Conservation (phyloP, 2,113 vertebrate genomes). For the Tetraodon nigroviridis region DNA sequence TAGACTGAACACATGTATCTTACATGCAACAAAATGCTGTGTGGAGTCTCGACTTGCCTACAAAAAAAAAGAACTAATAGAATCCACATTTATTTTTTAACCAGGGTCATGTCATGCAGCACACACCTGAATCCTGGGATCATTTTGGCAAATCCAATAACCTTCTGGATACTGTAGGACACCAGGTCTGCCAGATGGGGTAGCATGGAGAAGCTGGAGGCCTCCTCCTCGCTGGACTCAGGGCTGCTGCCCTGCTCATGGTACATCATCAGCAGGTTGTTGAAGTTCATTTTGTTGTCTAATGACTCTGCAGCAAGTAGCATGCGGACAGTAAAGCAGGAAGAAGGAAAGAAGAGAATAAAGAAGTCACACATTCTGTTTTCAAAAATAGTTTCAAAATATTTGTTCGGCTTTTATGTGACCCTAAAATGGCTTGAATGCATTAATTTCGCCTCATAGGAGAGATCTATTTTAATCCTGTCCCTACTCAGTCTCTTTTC, state of each 20-base stretch:
- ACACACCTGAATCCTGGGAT: conserved; percentile 94
- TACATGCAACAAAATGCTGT: too few species aligned
- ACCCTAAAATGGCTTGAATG: too few species aligned
- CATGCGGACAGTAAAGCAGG: neutral
- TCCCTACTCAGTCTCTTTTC: too few species aligned
- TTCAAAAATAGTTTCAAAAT: too few species aligned
- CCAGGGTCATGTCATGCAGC: neutral
- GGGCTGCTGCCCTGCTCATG: conserved; percentile 77
- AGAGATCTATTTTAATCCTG: neutral
- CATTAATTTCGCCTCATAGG: neutral
- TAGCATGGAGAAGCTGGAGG: conserved; percentile 84
- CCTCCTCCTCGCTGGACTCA: conserved; percentile 71
- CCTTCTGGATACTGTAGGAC: conserved; percentile 98
- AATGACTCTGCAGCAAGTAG: conserved; percentile 65
- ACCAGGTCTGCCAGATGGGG: conserved; percentile 94
- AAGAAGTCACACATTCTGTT: too few species aligned
- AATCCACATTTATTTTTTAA: too few species aligned
- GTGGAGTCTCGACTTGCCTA: too few species aligned
- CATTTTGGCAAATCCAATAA: conserved; percentile 97
- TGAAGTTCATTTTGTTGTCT: conserved; percentile 79
- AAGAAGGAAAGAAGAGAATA: neutral
- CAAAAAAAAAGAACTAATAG: too few species aligned
- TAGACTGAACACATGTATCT: too few species aligned
- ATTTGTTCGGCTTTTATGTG: too few species aligned
- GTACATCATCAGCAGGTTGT: conserved; percentile 76